Evolutionary conservation across 1,140 invertebrate genomes (phyloP).

Genomic region (Anadara kagoshimensis): DNA sequence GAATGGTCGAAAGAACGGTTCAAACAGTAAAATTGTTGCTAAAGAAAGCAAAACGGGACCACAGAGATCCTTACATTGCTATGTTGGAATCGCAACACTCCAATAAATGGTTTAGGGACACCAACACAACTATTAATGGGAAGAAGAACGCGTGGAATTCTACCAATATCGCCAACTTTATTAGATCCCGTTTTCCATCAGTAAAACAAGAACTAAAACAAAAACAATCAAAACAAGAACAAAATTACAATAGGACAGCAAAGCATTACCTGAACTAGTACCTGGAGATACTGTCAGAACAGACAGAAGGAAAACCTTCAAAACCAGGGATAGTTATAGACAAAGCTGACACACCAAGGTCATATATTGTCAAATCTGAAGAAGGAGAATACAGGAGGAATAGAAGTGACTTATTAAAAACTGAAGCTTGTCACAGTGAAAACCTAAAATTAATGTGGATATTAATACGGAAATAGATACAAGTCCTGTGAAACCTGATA

Average conservation of each 20-base stretch:
- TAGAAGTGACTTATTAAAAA: constrained; percentile 7
- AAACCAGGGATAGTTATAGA: constrained; percentile 8
- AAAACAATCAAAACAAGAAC: constrained; percentile 11
- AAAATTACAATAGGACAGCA: constrained; percentile 10
- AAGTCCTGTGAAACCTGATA: no score
- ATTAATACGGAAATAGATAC: no score
- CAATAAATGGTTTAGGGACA: constrained; percentile 16
- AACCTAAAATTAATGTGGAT: no score
- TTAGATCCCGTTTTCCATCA: not conserved
- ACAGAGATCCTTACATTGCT: constrained; percentile 34
- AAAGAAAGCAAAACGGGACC: constrained; percentile 18
- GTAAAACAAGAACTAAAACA: not conserved
- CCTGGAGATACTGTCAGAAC: constrained; percentile 1
- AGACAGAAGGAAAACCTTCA: constrained; percentile 2
- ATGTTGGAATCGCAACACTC: constrained; percentile 40
- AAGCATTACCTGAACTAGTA: not conserved
- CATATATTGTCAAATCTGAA: constrained; percentile 7
- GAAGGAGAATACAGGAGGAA: constrained; percentile 10
- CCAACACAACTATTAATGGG: constrained; percentile 41
- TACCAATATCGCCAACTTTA: not conserved
- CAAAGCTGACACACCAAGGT: constrained; percentile 4
- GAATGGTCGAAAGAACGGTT: constrained; percentile 42
- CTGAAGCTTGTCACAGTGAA: not conserved
- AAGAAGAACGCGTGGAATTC: constrained; percentile 16
- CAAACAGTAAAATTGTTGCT: constrained; percentile 48